phyloP scores from a whole-genome alignment of 2,888 invertebrate species.

The Xestia xanthographa region DNA sequence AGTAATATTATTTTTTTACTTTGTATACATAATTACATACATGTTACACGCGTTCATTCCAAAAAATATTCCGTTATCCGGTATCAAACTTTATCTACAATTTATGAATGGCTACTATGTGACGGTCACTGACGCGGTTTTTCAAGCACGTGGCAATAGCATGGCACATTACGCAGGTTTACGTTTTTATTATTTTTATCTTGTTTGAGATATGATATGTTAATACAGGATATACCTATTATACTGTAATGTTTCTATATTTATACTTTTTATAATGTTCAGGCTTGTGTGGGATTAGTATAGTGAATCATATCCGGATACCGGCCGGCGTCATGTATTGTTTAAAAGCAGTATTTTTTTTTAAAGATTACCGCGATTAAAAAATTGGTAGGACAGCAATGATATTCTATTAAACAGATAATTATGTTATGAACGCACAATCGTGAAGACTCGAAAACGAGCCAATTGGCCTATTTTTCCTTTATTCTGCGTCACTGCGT shows the following conservation, averaged over 20 bases:
- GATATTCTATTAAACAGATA: too few species aligned
- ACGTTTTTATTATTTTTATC: constrained; percentile 47
- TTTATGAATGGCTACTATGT: constrained; percentile 48
- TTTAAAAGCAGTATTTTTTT: neutral
- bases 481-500: too few species aligned
- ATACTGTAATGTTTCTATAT: constrained; percentile 18
- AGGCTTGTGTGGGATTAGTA: constrained; percentile 5
- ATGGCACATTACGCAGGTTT: constrained; percentile 17
- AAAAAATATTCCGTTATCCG: constrained; percentile 1
- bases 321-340: neutral
- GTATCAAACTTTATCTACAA: constrained; percentile 13
- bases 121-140: constrained; percentile 18
- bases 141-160: constrained; percentile 25
- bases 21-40: neutral
- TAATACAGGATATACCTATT: constrained; percentile 9
- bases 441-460: too few species aligned
- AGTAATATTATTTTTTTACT: too few species aligned
- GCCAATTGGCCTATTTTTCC: too few species aligned
- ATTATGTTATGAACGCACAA: too few species aligned
- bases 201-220: constrained; percentile 16
- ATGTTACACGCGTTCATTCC: neutral
- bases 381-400: too few species aligned
- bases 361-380: neutral
- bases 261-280: constrained; percentile 17
- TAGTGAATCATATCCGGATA: constrained; percentile 38